Conservation (phyloP, 1,140 invertebrate genomes). For the Drosophila elegans region DNA sequence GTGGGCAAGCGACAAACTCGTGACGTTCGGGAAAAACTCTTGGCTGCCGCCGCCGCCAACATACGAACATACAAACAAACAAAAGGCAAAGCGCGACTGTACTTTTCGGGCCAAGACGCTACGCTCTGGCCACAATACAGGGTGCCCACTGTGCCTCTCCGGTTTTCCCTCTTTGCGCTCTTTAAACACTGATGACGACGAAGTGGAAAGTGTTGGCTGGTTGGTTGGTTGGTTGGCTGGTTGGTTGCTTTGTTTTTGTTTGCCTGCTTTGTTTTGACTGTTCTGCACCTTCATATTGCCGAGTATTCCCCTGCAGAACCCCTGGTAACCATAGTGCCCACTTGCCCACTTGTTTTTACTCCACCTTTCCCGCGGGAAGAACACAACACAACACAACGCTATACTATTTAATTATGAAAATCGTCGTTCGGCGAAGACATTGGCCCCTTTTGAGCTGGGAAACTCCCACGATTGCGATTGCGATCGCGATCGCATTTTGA, state of each 20-base stretch:
- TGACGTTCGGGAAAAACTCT: slow-evolving; percentile 51
- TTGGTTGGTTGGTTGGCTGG: slow-evolving; percentile 9
- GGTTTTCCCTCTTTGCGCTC: slow-evolving; percentile 9
- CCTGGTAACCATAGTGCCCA: slow-evolving; percentile 39
- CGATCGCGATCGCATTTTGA: slow-evolving; percentile 43
- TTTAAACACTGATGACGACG: slow-evolving; percentile 43
- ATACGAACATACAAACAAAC: slow-evolving; percentile 1
- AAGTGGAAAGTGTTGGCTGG: slow-evolving; percentile 54
- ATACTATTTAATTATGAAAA: slow-evolving; percentile 72
- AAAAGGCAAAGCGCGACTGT: slow-evolving; percentile 40
- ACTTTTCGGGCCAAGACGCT: slow-evolving; percentile 35
- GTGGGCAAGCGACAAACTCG: slow-evolving; percentile 49
- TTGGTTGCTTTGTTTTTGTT: slow-evolving; percentile 52
- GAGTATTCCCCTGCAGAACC: background rate
- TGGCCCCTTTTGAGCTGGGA: slow-evolving; percentile 56
- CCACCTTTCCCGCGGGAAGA: slow-evolving; percentile 47
- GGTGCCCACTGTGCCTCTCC: slow-evolving; percentile 18
- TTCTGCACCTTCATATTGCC: slow-evolving; percentile 7
- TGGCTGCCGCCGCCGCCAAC: background rate
- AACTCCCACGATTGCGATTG: slow-evolving; percentile 72
- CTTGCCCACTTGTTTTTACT: slow-evolving; percentile 38
- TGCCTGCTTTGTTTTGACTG: slow-evolving; percentile 67
- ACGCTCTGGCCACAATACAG: slow-evolving; percentile 18
- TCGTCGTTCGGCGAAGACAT: slow-evolving; percentile 38
- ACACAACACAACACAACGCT: background rate